phyloP scores from a whole-genome alignment of 2,797 vertebrate species.

The Scarus forsteni region DNA sequence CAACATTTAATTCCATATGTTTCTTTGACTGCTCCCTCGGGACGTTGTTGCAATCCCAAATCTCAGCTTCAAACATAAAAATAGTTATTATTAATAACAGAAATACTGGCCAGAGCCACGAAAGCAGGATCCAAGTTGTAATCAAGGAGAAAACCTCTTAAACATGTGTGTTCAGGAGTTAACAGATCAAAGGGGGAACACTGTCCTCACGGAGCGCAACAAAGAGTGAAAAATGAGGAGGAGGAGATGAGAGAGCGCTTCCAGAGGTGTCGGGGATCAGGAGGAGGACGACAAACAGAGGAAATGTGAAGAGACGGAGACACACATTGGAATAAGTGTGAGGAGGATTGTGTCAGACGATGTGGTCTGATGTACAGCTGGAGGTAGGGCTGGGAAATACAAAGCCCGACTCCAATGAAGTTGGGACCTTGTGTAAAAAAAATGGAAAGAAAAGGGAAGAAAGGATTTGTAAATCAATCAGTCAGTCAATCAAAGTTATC shows the following conservation, averaged over 20 bases:
- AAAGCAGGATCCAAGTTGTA: background rate
- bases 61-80: background rate
- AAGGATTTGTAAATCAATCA: no score
- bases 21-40: background rate
- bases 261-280: slow-evolving; percentile 3
- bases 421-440: no score
- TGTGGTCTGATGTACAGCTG: background rate
- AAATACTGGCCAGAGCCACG: background rate
- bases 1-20: background rate
- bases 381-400: no score
- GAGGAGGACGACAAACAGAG: background rate
- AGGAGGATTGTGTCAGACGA: background rate
- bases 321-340: background rate
- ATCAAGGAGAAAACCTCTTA: background rate
- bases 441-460: no score
- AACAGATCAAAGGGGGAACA: background rate
- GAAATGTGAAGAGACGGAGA: background rate
- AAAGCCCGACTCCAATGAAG: no score
- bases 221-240: background rate
- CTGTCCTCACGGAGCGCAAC: background rate
- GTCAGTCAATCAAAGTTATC: no score
- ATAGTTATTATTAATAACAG: background rate
- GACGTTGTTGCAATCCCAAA: background rate
- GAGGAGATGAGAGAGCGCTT: background rate
- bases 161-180: background rate